A percentile compares a stretch with the other conserved stretches of the same genome.
Evolutionary conservation across 2,888 invertebrate genomes (phyloP).

Genomic region (Julus scandinavius): DNA sequence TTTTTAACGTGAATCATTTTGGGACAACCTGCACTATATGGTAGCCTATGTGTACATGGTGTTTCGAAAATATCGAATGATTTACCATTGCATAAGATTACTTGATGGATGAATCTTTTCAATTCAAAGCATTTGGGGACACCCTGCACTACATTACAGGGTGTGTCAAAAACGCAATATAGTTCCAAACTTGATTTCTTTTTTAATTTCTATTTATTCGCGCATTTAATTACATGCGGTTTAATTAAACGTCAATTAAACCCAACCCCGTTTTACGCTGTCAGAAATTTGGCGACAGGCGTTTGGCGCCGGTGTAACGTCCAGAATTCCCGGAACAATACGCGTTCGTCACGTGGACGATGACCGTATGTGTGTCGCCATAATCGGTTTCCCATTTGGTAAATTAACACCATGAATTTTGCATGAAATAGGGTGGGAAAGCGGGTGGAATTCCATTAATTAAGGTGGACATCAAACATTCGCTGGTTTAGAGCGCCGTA

Average conservation of each 20-base stretch:
- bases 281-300: not conserved
- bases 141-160: not conserved
- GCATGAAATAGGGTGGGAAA: conserved; percentile 12
- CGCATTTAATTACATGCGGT: too few relatives aligned
- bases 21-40: too few relatives aligned
- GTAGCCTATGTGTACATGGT: too few relatives aligned
- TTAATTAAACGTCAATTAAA: not conserved
- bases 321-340: not conserved
- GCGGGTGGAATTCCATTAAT: not conserved
- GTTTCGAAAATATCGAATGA: too few relatives aligned
- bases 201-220: too few relatives aligned
- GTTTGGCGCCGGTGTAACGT: not conserved
- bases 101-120: too few relatives aligned
- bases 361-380: not conserved
- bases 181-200: too few relatives aligned
- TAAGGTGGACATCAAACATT: conserved; percentile 20
- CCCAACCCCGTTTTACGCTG: not conserved
- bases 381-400: conserved; percentile 27
- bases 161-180: not conserved
- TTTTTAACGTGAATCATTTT: too few relatives aligned
- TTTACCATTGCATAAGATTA: too few relatives aligned
- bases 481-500: conserved; percentile 27
- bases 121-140: too few relatives aligned
- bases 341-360: not conserved
- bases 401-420: conserved; percentile 13